Evolutionary conservation across 2,797 vertebrate species (phyloP).

Genomic region (Hydrolagus colliei): DNA sequence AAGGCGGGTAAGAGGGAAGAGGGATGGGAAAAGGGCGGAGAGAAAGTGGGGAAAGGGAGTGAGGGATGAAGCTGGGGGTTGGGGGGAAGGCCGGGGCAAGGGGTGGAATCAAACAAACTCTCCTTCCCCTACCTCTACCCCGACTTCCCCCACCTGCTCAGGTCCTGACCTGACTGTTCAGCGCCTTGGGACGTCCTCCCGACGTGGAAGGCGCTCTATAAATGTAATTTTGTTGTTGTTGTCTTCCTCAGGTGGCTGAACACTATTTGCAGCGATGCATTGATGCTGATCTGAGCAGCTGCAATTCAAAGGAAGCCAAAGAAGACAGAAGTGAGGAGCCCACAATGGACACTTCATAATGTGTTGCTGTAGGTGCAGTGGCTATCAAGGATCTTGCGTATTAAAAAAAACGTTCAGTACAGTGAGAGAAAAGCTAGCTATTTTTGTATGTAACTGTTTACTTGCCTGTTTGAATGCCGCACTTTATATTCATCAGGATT

Average conservation of each 20-base stretch:
- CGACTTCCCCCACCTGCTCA: too few relatives aligned
- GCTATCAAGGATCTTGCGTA: slow-evolving; percentile 37
- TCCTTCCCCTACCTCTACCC: neutral
- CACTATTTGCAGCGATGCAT: slow-evolving; percentile 64
- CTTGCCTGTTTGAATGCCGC: slow-evolving; percentile 78
- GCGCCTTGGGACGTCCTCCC: too few relatives aligned
- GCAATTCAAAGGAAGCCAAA: slow-evolving; percentile 61
- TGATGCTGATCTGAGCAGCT: slow-evolving; percentile 65
- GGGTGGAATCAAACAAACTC: too few relatives aligned
- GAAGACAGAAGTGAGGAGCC: slow-evolving; percentile 76
- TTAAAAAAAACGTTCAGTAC: slow-evolving; percentile 45
- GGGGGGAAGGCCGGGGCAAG: too few relatives aligned
- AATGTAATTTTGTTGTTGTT: neutral
- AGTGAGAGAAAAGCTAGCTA: slow-evolving; percentile 47
- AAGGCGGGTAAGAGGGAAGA: too few relatives aligned
- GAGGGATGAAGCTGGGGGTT: too few relatives aligned
- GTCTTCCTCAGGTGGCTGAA: slow-evolving; percentile 59
- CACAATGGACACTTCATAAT: slow-evolving; percentile 82
- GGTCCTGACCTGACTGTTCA: too few relatives aligned
- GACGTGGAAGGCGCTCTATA: too few relatives aligned
- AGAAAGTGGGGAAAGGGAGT: too few relatives aligned
- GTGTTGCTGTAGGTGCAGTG: slow-evolving; percentile 50
- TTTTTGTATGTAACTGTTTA: slow-evolving; percentile 57
- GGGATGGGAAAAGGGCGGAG: too few relatives aligned
- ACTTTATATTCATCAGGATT: slow-evolving; percentile 72